Evolutionary conservation across 2,113 vertebrate genomes (phyloP).

Genomic region (Prionailurus viverrinus): DNA sequence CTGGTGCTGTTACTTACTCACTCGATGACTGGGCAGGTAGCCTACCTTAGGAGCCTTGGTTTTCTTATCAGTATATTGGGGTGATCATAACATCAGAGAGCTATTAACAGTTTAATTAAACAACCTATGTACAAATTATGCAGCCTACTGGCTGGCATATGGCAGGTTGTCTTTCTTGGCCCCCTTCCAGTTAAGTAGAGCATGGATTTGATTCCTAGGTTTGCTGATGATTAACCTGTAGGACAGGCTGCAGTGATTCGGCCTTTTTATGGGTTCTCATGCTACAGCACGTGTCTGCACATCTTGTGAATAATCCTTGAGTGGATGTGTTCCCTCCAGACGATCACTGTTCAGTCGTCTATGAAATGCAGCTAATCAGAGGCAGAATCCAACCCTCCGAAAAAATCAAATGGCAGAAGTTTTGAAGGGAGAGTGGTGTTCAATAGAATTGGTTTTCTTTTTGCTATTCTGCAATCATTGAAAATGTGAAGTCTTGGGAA

Average conservation of each 20-base stretch:
- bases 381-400: neutral
- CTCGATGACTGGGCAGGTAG: neutral
- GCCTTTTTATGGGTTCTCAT: neutral
- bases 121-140: neutral
- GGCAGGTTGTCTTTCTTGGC: neutral
- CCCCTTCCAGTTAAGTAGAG: neutral
- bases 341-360: neutral
- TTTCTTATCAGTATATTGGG: constrained; percentile 6
- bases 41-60: neutral
- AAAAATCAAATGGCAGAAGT: neutral
- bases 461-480: neutral
- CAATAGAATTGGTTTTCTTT: neutral
- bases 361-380: neutral
- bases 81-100: neutral
- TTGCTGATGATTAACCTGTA: constrained; percentile 35
- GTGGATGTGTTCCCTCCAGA: neutral
- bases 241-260: rapidly evolving
- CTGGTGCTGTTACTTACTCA: neutral
- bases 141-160: neutral
- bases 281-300: neutral
- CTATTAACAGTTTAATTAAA: neutral
- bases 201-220: neutral
- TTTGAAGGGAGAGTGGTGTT: neutral
- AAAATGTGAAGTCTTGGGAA: constrained; percentile 1
- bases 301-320: neutral